Base-by-base conservation (phyloP, 37 sponge, comb jelly and placozoan genomes). In the Hormiphora californensis region DNA sequence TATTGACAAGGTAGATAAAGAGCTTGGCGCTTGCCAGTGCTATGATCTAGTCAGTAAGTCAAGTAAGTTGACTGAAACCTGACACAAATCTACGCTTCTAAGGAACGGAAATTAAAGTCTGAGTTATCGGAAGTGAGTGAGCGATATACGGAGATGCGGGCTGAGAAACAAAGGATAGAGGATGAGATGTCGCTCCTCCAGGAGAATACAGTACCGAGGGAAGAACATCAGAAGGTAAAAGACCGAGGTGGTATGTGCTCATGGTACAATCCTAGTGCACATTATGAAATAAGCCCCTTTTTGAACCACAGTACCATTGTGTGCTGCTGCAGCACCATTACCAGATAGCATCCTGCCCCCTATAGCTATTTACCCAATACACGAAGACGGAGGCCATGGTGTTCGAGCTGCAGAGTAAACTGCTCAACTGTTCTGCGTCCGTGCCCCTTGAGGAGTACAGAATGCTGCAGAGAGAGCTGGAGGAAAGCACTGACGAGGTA, bases 401-500 rank as follows among this genome's bases (percentile, higher is more conserved):
- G 46, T 73, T 73, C 43, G 81, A 73, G 44, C 44, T 73, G 23
- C 81, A 73, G 44, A 73, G 35, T 28, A 73, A 73, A 7, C 81
- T 73, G 0, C 46, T 73, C 1, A 73, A 73, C 81, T 73, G 81
- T 41, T 43, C 81, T 37, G 81, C 81, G 0, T 43, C 81, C 1
- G 81, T 73, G 3, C 81, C 81, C 7, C 44, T 73, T 5, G 81
- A 73, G 23, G 81, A 73, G 46, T 73, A 73, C 46, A 39, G 81
- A 46, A 73, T 73, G 81, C 43, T 73, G 43, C 81, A 73, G 35
- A 27, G 81, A 39, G 81, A 73, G 25, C 81, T 73, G 21, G 81
- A 73, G 44, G 81, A 73, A 21, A 73, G 81, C 81, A 73, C 81
- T 21, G 81, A 73, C 35, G 81, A 73, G 81, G 81, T 73, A 4